Conservation (phyloP, 2,797 vertebrate species). For the Catamblyrhynchus diadema region DNA sequence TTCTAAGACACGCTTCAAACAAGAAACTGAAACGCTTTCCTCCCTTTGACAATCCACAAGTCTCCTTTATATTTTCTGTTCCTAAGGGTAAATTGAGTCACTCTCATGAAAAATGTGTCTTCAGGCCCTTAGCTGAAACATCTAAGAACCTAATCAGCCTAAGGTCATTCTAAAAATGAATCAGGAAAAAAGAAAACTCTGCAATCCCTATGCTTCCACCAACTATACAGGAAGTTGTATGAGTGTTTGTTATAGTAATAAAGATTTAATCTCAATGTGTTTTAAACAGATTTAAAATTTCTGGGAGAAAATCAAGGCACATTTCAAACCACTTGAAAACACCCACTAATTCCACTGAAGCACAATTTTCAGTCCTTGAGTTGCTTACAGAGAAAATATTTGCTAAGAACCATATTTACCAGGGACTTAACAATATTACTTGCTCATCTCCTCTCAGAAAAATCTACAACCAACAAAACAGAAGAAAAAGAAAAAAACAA, state of each 20-base stretch:
- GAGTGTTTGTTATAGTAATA: background rate
- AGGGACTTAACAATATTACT: background rate
- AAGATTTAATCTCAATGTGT: background rate
- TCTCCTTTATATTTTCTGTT: background rate
- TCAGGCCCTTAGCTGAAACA: background rate
- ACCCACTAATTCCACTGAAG: background rate
- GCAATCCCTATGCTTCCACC: background rate
- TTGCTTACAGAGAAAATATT: background rate
- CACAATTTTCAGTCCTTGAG: background rate
- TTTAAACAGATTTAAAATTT: background rate
- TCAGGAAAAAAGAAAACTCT: background rate
- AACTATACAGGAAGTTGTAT: background rate
- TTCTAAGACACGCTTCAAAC: background rate
- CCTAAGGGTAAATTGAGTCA: background rate
- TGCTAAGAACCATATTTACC: background rate
- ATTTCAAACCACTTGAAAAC: background rate
- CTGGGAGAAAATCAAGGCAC: background rate
- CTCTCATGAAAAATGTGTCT: background rate
- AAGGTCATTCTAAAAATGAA: background rate
- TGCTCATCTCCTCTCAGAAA: accelerated
- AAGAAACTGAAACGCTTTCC: background rate
- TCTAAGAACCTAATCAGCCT: background rate
- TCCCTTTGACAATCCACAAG: background rate
- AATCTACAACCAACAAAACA: background rate
- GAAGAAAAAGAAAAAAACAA: too few species aligned